These are phyloP conservation scores for Nixonia krombeini DNA, from an alignment of 1,140 invertebrate species.

Conservation along the genomic window DNA sequence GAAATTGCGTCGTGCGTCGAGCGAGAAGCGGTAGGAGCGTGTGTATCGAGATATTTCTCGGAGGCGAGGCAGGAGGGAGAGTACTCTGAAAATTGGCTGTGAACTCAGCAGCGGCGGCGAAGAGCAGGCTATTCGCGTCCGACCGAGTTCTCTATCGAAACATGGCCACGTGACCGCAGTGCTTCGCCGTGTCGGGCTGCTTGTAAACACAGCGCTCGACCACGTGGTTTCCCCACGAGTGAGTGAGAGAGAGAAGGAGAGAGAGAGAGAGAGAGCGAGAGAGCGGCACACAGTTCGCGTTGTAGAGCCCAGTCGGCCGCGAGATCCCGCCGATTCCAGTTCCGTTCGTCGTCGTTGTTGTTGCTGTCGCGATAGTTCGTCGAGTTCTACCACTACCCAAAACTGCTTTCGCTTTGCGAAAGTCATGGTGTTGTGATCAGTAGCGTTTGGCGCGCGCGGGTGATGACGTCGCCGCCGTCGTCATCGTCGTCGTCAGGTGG, in stretches of 20 bases:
- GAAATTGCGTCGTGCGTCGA: background rate
- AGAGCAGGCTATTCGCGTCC: constrained; percentile 6
- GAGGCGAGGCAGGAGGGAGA: background rate
- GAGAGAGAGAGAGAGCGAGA: constrained; percentile 3
- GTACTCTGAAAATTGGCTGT: background rate
- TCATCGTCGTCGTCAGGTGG: background rate
- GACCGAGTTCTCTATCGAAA: constrained; percentile 55
- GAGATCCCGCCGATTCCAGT: constrained; percentile 24
- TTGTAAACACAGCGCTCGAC: constrained; percentile 64
- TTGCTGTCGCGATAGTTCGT: constrained; percentile 3
- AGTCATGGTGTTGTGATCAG: background rate
- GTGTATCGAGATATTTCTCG: background rate
- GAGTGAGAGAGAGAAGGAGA: background rate
- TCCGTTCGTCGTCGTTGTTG: constrained; percentile 12
- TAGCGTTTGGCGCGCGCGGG: background rate
- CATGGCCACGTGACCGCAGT: constrained; percentile 61
- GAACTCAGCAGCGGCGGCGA: constrained; percentile 4
- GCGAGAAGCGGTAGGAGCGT: background rate
- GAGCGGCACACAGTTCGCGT: constrained; percentile 14
- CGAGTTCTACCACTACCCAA: background rate
- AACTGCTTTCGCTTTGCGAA: background rate
- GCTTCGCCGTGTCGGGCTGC: constrained; percentile 35
- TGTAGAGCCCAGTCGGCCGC: constrained; percentile 23
- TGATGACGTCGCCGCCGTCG: background rate
- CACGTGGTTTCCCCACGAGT: constrained; percentile 59